Evolutionary conservation across 2,888 invertebrate genomes (phyloP), one percentile per base, ranked within the genome.

Genomic region (Cephus spinipes): DNA sequence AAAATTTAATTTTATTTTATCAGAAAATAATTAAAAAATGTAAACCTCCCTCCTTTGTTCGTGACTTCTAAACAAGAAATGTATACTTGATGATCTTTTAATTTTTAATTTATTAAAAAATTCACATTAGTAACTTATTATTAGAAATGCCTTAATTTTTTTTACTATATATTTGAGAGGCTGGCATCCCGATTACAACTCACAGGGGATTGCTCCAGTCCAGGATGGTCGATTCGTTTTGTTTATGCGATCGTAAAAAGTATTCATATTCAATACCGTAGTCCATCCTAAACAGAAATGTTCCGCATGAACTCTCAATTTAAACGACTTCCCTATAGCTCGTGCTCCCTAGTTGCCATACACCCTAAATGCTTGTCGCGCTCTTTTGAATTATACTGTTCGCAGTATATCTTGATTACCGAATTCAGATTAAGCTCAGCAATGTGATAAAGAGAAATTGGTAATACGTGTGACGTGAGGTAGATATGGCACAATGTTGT

Each of bases 81-180:
- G 31, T 32, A 32, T 71, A 23, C 71, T 71, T 71, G 12, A 71
- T 71, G 71, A 71, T 71, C 33, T 71, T 83, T 85, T 80, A 81
- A 84, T 85, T 83, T 89, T 86, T 87, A 85, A 88, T 90, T 91
- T 89, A 89, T 89, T 89, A 89, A 90, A 87, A 90, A 88, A 89
- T 89, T 90, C 90, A 89, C 89, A 90, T 88, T 90, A 90, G 88
- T 88, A 89, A 89, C 90, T 89, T 89, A 90, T 90, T 85, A 88
- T 89, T 89, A 90, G 89, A 91, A 91, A 90, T 89, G 88, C 88
- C 90, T 90, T 90, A 90, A 84, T 87, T 81, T 35, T 35, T 35
- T 84, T 88, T 88, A 89, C 89, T 90, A 89, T 90, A 90, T 89
- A 90, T 87, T 85, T 85, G 86, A 87, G 86, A 86, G 85, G 87